Evolutionary conservation across 2,113 vertebrate species (phyloP).

Genomic region (Xenopus laevis): DNA sequence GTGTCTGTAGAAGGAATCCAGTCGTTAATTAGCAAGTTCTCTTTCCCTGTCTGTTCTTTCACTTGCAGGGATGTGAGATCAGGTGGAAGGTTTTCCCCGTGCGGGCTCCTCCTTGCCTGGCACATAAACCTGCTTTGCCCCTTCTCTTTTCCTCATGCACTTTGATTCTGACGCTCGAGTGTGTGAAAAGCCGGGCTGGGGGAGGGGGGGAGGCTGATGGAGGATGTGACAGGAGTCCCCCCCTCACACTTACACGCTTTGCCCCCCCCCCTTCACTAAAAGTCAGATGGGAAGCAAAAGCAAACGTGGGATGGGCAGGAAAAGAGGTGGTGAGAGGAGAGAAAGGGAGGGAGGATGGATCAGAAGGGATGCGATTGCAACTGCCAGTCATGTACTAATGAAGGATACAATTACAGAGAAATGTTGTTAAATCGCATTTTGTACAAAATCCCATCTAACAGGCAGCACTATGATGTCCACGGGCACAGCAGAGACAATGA

Average conservation of each 20-base stretch:
- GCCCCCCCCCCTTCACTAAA: not conserved
- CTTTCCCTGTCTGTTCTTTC: not conserved
- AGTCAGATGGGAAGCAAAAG: not conserved
- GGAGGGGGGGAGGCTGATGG: slow-evolving; percentile 14
- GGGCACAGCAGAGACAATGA: too few species aligned
- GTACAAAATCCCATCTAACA: too few species aligned
- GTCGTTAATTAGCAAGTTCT: slow-evolving; percentile 22
- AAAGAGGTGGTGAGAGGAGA: not conserved
- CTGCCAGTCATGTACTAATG: slow-evolving; percentile 30
- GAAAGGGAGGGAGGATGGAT: fast-evolving
- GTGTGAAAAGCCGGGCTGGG: slow-evolving; percentile 11
- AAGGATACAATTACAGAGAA: not conserved
- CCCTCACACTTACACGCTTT: not conserved
- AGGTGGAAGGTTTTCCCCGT: slow-evolving; percentile 23
- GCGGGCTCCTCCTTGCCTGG: not conserved
- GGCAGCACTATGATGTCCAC: too few species aligned
- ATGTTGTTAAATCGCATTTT: not conserved
- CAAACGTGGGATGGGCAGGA: too few species aligned
- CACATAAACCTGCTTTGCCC: not conserved
- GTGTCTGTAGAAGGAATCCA: not conserved
- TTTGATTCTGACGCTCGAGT: slow-evolving; percentile 27
- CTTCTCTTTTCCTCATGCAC: slow-evolving; percentile 30
- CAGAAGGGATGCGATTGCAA: not conserved
- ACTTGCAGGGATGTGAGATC: slow-evolving; percentile 22
- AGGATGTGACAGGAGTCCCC: slow-evolving; percentile 7